phyloP scores from a whole-genome alignment of 2,888 invertebrate genomes.

The Drosophila tripunctata region DNA sequence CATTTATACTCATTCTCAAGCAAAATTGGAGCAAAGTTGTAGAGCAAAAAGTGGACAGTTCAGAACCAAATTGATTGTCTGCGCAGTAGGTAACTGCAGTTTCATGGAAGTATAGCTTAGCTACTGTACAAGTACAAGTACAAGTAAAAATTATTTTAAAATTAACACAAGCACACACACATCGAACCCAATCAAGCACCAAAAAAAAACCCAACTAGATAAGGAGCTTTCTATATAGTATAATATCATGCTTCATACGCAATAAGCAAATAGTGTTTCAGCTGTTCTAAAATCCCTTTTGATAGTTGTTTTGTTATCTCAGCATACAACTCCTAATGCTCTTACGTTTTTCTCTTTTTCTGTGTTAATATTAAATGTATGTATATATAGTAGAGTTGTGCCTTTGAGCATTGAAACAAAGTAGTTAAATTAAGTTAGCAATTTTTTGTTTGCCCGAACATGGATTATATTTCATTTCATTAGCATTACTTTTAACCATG shows the following conservation, averaged over 20 bases:
- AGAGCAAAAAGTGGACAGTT: constrained; percentile 22
- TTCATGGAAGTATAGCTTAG: constrained; percentile 23
- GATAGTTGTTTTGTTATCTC: background rate
- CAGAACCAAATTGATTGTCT: constrained; percentile 48
- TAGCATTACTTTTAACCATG: background rate
- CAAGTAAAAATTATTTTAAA: background rate
- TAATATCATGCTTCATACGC: background rate
- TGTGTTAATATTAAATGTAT: too few species aligned
- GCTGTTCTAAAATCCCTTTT: constrained; percentile 1
- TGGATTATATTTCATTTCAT: too few species aligned
- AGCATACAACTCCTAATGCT: constrained; percentile 6
- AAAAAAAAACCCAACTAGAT: background rate
- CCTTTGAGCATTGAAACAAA: too few species aligned
- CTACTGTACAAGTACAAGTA: background rate
- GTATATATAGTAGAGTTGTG: background rate
- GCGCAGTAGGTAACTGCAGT: constrained; percentile 36
- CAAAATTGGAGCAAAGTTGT: background rate
- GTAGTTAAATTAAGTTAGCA: too few species aligned
- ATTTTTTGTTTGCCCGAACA: too few species aligned
- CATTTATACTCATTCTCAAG: background rate
- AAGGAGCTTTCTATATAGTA: background rate
- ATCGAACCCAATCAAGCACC: constrained; percentile 7
- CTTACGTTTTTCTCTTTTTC: too few species aligned
- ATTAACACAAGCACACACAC: constrained; percentile 1
- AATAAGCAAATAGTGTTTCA: background rate